Evolutionary conservation across 2,888 invertebrate species (phyloP), one percentile per base, ranked within the genome.

Genomic region (Apotomis capreana): DNA sequence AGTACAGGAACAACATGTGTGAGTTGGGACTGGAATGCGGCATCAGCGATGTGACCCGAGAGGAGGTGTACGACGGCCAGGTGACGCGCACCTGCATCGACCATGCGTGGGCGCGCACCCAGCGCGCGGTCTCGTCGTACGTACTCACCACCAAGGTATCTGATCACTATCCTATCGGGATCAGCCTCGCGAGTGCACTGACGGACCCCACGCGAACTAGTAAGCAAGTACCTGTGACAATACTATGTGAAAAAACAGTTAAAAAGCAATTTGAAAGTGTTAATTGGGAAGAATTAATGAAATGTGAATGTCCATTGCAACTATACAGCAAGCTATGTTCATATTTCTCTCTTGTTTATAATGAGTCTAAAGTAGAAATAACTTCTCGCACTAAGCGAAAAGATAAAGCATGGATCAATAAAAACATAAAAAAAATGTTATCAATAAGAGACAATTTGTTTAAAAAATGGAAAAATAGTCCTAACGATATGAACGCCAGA

Each of bases 381-480:
- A 58, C 36, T 4, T 37, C 58, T 3, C 37, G 58, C n/a, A n/a
- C 58, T 5, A 58, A 58, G 37, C 36, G 58, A 9, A 58, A 58
- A 58, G 58, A 58, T 37, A 58, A 58, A 58, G 4, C 15, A 4
- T 57, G 57, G 57, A 57, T 57, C 5, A 57, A 57, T 57, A 57
- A 57, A 4, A 57, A 4, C 0, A 57, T 36, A 3, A 57, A 57
- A 57, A 36, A 36, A 10, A 57, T 57, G 57, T 36, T 57, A 57
- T 36, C 3, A 36, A 36, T 57, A 57, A 36, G 57, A 57, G 36
- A 57, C 26, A 57, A 10, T 10, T 36, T 37, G 5, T 58, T 58
- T 37, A 58, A 58, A 58, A 58, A 58, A 37, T 58, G 58, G 58
- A 57, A 57, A 57, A 57, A 26, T 36, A 36, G 10, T 26, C 57